These are phyloP conservation scores for Troides oblongomaculatus DNA, from an alignment of 2,888 invertebrate species.

Conservation along the genomic window DNA sequence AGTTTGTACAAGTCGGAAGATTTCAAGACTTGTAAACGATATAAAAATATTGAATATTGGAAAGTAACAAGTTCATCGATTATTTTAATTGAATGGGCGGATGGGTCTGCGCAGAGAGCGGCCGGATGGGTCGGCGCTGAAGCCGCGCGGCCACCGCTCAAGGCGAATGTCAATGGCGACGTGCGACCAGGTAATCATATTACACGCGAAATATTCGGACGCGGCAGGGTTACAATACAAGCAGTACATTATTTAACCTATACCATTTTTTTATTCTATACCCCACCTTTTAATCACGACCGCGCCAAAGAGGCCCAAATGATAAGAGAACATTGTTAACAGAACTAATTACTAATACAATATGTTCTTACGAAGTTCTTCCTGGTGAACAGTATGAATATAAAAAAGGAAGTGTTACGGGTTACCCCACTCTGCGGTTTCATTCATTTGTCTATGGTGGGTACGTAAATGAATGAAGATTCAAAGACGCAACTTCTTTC, in stretches of 20 bases:
- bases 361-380: too few species aligned
- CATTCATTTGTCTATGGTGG: too few species aligned
- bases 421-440: too few species aligned
- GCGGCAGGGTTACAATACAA: slow-evolving; percentile 15
- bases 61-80: slow-evolving; percentile 16
- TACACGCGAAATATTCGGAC: slow-evolving; percentile 26
- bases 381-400: too few species aligned
- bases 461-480: too few species aligned
- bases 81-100: neutral
- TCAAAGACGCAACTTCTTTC: too few species aligned
- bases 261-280: neutral
- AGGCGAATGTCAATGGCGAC: slow-evolving; percentile 40
- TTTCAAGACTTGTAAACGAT: too few species aligned
- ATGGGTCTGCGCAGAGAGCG: neutral
- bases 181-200: slow-evolving; percentile 30
- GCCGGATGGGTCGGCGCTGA: neutral
- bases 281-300: neutral
- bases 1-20: too few species aligned
- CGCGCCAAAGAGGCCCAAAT: too few species aligned
- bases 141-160: slow-evolving; percentile 35
- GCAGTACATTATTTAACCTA: neutral
- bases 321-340: too few species aligned
- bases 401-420: too few species aligned
- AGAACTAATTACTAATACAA: too few species aligned
- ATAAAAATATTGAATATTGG: slow-evolving; percentile 2